Percentiles rank a stretch among this genome's conserved stretches.
These are phyloP conservation scores for Neolamprologus longior DNA, from an alignment of 2,113 vertebrate species.

Conservation along the genomic window DNA sequence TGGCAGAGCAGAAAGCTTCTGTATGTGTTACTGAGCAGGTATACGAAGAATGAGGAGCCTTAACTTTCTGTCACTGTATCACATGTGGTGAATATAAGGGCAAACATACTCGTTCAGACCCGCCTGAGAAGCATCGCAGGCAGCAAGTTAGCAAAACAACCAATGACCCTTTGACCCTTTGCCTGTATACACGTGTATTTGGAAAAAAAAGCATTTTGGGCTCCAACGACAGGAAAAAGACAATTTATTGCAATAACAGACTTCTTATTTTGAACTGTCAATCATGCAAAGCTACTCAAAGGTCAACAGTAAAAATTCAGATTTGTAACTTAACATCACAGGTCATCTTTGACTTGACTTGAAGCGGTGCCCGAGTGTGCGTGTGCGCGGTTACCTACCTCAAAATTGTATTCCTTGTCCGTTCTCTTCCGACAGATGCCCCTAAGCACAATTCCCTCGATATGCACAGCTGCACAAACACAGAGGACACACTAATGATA, in stretches of 20 bases:
- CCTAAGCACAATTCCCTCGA: constrained; percentile 87
- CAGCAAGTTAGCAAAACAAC: not conserved
- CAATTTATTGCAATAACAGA: not conserved
- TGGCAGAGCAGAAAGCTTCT: not conserved
- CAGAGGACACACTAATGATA: not conserved
- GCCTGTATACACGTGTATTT: fast-evolving
- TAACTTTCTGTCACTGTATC: not conserved
- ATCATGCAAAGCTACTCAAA: not conserved
- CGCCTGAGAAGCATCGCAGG: not conserved
- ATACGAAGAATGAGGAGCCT: fast-evolving
- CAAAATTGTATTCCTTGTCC: constrained; percentile 92
- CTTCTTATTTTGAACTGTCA: not conserved
- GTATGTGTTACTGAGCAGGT: not conserved
- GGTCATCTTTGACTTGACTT: not conserved
- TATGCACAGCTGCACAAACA: constrained; percentile 80
- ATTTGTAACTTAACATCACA: not conserved
- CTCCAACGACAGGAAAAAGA: not conserved
- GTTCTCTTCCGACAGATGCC: constrained; percentile 80
- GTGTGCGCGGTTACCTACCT: constrained; percentile 66
- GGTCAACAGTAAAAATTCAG: not conserved
- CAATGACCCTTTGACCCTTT: not conserved
- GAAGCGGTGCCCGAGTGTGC: not conserved
- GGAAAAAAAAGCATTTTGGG: not conserved
- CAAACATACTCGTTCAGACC: fast-evolving
- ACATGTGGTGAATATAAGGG: not conserved